A percentile compares a stretch with the other conserved stretches of the same genome.
Conservation (phyloP, 1,140 invertebrate genomes). For the Leptestheria dahalacensis region DNA sequence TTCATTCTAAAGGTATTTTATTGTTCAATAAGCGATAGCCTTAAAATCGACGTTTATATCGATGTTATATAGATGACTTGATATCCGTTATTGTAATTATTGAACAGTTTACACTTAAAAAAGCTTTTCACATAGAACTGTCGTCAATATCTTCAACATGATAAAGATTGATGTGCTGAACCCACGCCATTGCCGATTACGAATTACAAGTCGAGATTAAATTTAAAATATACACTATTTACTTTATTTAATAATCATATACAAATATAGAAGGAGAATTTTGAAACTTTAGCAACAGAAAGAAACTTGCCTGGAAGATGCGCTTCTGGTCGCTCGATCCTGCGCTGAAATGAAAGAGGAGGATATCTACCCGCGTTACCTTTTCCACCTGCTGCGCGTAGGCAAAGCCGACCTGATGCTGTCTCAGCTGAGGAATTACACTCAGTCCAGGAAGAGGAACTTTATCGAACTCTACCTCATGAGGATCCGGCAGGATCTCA, state of each 20-base stretch:
- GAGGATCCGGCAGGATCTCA: background rate
- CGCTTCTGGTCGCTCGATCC: background rate
- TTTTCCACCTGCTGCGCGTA: background rate
- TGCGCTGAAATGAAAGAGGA: background rate
- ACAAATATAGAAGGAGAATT: background rate
- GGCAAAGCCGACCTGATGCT: background rate
- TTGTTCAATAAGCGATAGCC: too few species aligned
- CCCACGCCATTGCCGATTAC: too few species aligned
- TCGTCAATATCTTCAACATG: too few species aligned
- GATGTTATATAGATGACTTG: too few species aligned
- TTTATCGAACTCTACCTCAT: background rate
- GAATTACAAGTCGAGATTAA: too few species aligned
- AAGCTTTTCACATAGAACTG: too few species aligned
- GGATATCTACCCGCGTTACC: background rate
- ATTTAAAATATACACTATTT: too few species aligned
- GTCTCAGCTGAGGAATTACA: background rate
- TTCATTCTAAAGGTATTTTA: slow-evolving; percentile 7
- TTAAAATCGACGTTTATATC: too few species aligned
- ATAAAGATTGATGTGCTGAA: too few species aligned
- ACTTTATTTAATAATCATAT: background rate
- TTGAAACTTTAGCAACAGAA: background rate
- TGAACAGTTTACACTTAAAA: too few species aligned
- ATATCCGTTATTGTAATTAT: too few species aligned
- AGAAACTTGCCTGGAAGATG: background rate
- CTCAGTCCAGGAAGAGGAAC: background rate